These are phyloP conservation scores for Chrosomus eos DNA, from an alignment of 2,797 vertebrate species.

Conservation along the genomic window DNA sequence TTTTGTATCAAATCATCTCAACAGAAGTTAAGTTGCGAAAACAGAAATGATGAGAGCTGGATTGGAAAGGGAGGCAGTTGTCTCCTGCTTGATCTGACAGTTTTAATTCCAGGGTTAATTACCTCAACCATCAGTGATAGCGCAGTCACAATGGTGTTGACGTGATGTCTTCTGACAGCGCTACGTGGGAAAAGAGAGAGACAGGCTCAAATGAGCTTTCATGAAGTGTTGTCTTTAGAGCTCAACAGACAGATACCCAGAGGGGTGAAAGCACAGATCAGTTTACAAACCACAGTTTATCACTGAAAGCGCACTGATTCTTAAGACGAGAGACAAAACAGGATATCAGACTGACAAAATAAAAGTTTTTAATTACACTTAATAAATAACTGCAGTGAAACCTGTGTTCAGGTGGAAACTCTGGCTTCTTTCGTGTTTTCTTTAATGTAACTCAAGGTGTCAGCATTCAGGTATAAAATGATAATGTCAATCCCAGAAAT, in stretches of 20 bases:
- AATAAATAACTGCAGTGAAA: conserved; percentile 2
- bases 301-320: background rate
- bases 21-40: conserved; percentile 29
- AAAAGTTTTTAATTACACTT: background rate
- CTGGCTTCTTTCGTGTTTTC: background rate
- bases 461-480: background rate
- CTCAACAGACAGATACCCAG: conserved; percentile 21
- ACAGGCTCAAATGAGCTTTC: conserved; percentile 35
- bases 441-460: background rate
- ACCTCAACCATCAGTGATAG: conserved; percentile 47
- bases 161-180: conserved; percentile 45
- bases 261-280: background rate
- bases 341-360: background rate
- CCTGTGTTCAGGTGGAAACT: background rate
- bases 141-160: conserved; percentile 47
- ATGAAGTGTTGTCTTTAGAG: conserved; percentile 39
- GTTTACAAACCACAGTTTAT: conserved; percentile 24
- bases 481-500: background rate
- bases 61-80: conserved; percentile 20
- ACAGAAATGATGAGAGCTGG: background rate
- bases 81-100: conserved; percentile 51
- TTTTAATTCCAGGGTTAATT: conserved; percentile 58
- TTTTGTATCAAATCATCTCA: conserved; percentile 6
- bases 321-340: background rate
- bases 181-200: conserved; percentile 27